Percentiles rank a stretch among this genome's conserved stretches.
Conservation (phyloP, 2,113 vertebrate species). For the Connochaetes taurinus region DNA sequence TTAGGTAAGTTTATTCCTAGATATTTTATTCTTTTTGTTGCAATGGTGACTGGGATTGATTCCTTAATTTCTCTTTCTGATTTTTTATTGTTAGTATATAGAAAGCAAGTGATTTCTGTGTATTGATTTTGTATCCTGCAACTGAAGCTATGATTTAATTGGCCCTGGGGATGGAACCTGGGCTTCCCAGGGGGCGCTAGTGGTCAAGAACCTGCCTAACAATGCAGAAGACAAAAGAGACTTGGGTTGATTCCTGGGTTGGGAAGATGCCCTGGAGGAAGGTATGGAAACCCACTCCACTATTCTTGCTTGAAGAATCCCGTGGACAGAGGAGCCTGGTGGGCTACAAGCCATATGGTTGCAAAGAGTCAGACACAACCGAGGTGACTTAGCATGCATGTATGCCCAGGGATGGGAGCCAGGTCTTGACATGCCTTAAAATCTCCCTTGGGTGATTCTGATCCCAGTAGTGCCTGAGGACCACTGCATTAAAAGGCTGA, state of each 20-base stretch:
- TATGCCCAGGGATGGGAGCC: background rate
- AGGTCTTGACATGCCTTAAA: background rate
- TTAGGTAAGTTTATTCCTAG: background rate
- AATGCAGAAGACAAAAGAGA: background rate
- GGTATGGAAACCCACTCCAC: background rate
- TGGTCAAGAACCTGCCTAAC: background rate
- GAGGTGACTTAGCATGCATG: background rate
- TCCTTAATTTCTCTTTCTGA: background rate
- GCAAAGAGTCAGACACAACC: background rate
- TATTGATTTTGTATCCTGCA: background rate
- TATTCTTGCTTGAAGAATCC: background rate
- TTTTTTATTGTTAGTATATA: background rate
- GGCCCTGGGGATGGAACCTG: background rate
- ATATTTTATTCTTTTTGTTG: background rate
- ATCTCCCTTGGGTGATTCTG: background rate
- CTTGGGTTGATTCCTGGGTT: background rate
- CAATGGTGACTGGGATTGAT: background rate
- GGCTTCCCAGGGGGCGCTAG: background rate
- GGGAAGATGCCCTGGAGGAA: background rate
- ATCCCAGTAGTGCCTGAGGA: background rate
- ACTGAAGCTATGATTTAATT: background rate
- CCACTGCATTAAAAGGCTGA: background rate
- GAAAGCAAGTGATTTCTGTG: background rate
- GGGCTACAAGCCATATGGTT: background rate
- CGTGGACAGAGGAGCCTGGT: background rate